Conservation (phyloP, 2,113 vertebrate species). For the Tauraco erythrolophus region DNA sequence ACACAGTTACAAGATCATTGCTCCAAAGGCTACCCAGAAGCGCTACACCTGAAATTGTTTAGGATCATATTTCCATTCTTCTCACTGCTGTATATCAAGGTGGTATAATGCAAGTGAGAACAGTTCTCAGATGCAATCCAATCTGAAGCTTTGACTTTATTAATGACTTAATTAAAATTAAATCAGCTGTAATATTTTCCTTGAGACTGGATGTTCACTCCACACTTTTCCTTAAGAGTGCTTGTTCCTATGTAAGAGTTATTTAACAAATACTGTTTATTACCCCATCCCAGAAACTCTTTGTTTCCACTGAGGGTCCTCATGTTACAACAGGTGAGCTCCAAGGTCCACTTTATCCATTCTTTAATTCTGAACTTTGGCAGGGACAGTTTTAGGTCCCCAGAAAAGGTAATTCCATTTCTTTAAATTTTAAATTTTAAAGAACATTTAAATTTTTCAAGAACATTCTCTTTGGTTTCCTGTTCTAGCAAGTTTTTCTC, state of each 20-base stretch:
- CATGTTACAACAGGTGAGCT: neutral
- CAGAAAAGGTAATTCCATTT: neutral
- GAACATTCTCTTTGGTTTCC: neutral
- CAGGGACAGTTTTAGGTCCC: neutral
- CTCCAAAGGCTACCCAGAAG: neutral
- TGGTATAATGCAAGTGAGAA: neutral
- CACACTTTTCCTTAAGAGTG: neutral
- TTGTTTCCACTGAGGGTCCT: neutral
- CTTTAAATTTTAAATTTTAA: neutral
- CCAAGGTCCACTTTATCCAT: neutral
- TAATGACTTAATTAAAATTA: neutral
- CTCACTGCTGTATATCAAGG: neutral
- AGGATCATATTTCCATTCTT: neutral
- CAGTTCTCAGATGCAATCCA: neutral
- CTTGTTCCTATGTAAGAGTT: neutral
- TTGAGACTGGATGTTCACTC: neutral
- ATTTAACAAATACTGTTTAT: neutral
- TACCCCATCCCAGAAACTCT: neutral
- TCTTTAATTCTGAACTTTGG: neutral
- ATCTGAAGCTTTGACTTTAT: neutral
- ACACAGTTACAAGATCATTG: neutral
- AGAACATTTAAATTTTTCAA: neutral
- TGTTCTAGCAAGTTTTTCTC: neutral
- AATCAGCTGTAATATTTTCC: neutral
- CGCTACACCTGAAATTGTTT: neutral